phyloP scores from a whole-genome alignment of 1,140 invertebrate species.

The Acromyrmex heyeri region DNA sequence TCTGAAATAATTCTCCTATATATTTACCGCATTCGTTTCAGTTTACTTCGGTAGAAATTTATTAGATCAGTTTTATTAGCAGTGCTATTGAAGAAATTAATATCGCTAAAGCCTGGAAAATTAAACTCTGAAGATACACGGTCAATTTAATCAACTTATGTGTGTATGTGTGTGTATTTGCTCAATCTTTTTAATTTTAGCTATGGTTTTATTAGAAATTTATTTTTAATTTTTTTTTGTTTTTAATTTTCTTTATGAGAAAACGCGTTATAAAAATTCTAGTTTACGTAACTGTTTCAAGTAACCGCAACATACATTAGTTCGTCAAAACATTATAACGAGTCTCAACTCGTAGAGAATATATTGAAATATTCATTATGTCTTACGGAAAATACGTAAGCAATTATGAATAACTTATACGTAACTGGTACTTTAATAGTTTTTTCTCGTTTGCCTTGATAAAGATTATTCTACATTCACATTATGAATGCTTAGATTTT shows the following conservation, averaged over 20 bases:
- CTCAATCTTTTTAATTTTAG: neutral
- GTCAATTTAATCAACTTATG: neutral
- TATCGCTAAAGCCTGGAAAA: conserved; percentile 1
- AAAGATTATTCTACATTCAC: conserved; percentile 34
- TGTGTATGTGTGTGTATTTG: too few relatives aligned
- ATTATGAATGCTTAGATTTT: neutral
- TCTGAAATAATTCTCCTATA: conserved; percentile 12
- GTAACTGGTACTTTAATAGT: neutral
- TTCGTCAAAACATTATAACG: conserved; percentile 6
- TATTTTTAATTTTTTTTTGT: neutral
- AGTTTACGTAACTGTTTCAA: conserved; percentile 15
- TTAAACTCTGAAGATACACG: conserved; percentile 6
- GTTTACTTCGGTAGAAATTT: neutral
- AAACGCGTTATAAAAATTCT: neutral
- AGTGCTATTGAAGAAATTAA: conserved; percentile 23
- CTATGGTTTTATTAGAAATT: neutral
- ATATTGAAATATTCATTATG: conserved; percentile 12
- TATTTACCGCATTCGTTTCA: neutral
- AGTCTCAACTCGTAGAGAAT: neutral
- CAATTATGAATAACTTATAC: conserved; percentile 17
- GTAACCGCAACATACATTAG: neutral
- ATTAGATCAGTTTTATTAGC: conserved; percentile 26
- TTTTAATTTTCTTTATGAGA: neutral
- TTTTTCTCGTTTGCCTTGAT: conserved; percentile 38
- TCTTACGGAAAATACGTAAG: conserved; percentile 6